Evolutionary conservation across 1,140 invertebrate genomes (phyloP).

Genomic region (Pseudomyrmex pallidus): DNA sequence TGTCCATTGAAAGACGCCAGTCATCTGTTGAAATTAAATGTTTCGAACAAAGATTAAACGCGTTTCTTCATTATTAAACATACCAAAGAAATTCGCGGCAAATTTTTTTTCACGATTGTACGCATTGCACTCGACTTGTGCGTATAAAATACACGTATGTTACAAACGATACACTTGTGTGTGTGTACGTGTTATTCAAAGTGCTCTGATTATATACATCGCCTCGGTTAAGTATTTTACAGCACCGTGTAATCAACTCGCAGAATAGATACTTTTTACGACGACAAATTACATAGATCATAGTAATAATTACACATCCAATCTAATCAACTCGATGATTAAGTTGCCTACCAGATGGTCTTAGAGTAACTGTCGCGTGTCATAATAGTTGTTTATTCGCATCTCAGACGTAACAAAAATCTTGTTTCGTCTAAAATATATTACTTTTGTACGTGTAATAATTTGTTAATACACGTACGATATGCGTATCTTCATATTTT

Average conservation of each 20-base stretch:
- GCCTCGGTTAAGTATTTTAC: conserved; percentile 16
- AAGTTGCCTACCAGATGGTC: conserved; percentile 27
- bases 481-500: not conserved
- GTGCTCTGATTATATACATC: conserved; percentile 1
- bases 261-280: conserved; percentile 17
- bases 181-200: conserved; percentile 9
- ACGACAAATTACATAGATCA: conserved; percentile 33
- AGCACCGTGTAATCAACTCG: conserved; percentile 19
- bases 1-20: not conserved
- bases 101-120: not conserved
- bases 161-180: no score
- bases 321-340: conserved; percentile 48
- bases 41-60: not conserved
- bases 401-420: conserved; percentile 11
- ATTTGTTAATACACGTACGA: not conserved
- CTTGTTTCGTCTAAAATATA: not conserved
- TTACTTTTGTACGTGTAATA: conserved; percentile 1
- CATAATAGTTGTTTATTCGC: conserved; percentile 19
- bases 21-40: not conserved
- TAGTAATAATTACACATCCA: conserved; percentile 36
- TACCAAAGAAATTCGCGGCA: not conserved
- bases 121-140: not conserved
- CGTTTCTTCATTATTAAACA: conserved; percentile 1
- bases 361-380: not conserved
- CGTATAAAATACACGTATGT: not conserved